Percentiles rank a stretch among this genome's conserved stretches.
These are phyloP conservation scores for Zygaena filipendulae DNA, from an alignment of 2,888 invertebrate species.

Conservation along the genomic window DNA sequence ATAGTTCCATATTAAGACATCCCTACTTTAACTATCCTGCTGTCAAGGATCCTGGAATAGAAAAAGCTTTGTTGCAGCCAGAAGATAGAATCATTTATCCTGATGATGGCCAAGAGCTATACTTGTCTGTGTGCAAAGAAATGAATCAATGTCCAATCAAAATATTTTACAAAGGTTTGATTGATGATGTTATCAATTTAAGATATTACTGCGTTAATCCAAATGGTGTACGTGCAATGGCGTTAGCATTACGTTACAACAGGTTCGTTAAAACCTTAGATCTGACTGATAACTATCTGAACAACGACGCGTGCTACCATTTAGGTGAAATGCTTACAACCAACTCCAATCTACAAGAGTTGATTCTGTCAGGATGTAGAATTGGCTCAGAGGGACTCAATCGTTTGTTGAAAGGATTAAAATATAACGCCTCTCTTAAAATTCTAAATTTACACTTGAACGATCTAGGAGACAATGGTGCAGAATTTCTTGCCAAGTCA, in stretches of 20 bases:
- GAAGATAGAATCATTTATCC: constrained; percentile 25
- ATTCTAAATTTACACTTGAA: constrained; percentile 33
- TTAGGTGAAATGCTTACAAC: constrained; percentile 34
- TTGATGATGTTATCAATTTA: constrained; percentile 32
- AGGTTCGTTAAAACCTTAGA: constrained; percentile 29
- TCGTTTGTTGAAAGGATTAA: constrained; percentile 23
- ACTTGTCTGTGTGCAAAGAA: constrained; percentile 35
- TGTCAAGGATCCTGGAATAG: constrained; percentile 43
- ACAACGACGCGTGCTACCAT: constrained; percentile 40
- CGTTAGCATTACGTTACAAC: constrained; percentile 34
- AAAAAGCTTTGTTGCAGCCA: constrained; percentile 29
- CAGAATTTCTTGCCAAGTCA: constrained; percentile 25
- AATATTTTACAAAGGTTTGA: constrained; percentile 28
- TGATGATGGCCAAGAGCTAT: constrained; percentile 42
- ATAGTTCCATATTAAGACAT: constrained; percentile 36
- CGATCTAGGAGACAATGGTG: constrained; percentile 29
- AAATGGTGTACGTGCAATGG: constrained; percentile 37
- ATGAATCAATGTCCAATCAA: constrained; percentile 35
- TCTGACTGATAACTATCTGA: constrained; percentile 41
- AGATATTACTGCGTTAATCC: constrained; percentile 42
- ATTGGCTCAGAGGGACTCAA: constrained; percentile 33
- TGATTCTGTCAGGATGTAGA: constrained; percentile 41
- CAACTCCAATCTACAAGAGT: constrained; percentile 29
- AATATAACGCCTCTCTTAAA: constrained; percentile 24
- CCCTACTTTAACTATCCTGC: constrained; percentile 42